Evolutionary conservation across 2,888 invertebrate species (phyloP).

Genomic region (Linyphia triangularis): DNA sequence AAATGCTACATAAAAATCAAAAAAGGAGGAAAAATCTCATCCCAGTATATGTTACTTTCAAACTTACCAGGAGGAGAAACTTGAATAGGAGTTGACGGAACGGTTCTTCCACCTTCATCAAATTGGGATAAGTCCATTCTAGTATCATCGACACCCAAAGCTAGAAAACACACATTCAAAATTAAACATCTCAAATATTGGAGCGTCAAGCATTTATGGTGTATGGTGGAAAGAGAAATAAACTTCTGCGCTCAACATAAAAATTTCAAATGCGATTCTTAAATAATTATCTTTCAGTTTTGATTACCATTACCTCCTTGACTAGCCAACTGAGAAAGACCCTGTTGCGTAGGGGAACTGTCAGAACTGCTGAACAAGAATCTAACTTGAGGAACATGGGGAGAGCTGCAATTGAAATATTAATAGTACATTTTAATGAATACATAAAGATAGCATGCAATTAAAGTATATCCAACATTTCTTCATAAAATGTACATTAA

Average conservation of each 20-base stretch:
- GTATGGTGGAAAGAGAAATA: no score
- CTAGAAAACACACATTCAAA: slow-evolving; percentile 42
- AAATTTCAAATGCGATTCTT: no score
- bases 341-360: slow-evolving; percentile 81
- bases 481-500: no score
- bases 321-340: slow-evolving; percentile 82
- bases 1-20: no score
- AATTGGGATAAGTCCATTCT: slow-evolving; percentile 86
- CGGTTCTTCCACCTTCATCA: slow-evolving; percentile 85
- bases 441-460: no score
- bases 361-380: slow-evolving; percentile 81
- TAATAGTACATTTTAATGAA: no score
- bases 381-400: slow-evolving; percentile 83
- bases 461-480: no score
- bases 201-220: no score
- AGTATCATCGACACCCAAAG: slow-evolving; percentile 85
- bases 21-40: no score
- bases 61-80: slow-evolving; percentile 83
- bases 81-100: slow-evolving; percentile 85
- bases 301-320: slow-evolving; percentile 81
- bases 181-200: no score
- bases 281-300: neutral
- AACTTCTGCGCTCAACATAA: no score
- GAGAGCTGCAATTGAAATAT: slow-evolving; percentile 86
- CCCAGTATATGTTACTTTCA: no score